These are phyloP conservation scores for Shinisaurus crocodilurus DNA, from an alignment of 2,113 vertebrate genomes.

Conservation along the genomic window DNA sequence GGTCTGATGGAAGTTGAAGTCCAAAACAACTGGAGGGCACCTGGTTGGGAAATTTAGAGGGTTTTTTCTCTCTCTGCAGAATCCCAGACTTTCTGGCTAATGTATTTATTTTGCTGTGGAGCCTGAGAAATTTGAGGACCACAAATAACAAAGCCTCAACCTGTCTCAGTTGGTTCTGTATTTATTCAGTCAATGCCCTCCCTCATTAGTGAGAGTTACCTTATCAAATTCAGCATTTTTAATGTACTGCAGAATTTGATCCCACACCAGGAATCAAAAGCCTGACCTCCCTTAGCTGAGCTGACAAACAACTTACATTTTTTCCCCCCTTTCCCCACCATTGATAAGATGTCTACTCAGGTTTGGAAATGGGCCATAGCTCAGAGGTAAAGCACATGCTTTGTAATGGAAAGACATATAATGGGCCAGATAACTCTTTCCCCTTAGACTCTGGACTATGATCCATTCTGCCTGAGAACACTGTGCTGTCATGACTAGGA, in stretches of 20 bases:
- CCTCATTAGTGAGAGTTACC: not conserved
- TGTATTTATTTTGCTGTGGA: not conserved
- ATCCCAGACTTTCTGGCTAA: not conserved
- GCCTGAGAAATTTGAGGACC: not conserved
- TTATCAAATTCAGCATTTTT: not conserved
- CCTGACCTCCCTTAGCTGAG: not conserved
- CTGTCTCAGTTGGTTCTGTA: not conserved
- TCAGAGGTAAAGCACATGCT: not conserved
- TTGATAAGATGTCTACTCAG: not conserved
- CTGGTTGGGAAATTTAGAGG: not conserved
- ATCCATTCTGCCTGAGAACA: too few relatives aligned
- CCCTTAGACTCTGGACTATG: too few relatives aligned
- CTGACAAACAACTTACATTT: not conserved
- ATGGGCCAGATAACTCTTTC: too few relatives aligned
- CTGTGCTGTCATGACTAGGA: too few relatives aligned
- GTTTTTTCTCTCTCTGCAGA: not conserved
- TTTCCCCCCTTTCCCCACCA: not conserved
- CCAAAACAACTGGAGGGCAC: too few relatives aligned
- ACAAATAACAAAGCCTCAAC: not conserved
- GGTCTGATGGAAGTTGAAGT: too few relatives aligned
- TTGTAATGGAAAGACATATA: too few relatives aligned
- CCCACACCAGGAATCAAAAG: not conserved
- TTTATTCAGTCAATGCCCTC: not conserved
- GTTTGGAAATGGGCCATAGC: not conserved
- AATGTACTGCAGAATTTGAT: not conserved